Base-by-base conservation (phyloP, 2,888 invertebrate species). In the Eulithis testata region DNA sequence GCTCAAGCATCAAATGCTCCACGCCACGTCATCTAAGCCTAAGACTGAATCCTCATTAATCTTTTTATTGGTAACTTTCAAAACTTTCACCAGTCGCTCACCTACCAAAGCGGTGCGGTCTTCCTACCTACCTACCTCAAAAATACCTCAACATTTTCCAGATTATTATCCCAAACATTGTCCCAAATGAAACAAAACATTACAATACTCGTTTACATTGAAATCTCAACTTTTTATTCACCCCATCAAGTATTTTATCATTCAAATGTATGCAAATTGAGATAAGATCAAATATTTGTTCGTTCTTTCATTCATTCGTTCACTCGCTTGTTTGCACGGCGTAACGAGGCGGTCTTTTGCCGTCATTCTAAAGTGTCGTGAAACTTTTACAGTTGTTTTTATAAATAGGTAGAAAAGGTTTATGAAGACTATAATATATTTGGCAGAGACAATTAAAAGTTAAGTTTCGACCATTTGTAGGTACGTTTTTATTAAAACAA, bases 211-310 rank as follows among this genome's bases (percentile, higher is more conserved):
- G 59, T 50, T 55, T 55, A 21, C 47, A 53, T 56, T 55, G n/a
- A 59, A 63, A 63, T 64, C 58, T 44, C 14, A 58, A 31, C 47
- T 44, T 44, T 63, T 59, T 55, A 21, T 40, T 40, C 53, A 53
- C n/a, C 7, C 53, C 43, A 54, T 50, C 63, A 50, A 36, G 51
- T 50, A 49, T 55, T 63, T 58, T 47, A 44, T 12, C 44, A 60
- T 58, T 64, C 54, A 67, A 53, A 67, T 54, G 14, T 54, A 59
- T 56, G 49, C 59, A 53, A 60, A 64, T 65, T 61, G 57, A 49
- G 57, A 52, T 57, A 43, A 65, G 56, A 58, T 60, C 65, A 70
- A 65, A 69, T 55, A 60, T 65, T 66, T 67, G 57, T 64, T 56
- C 69, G 59, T 59, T 68, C 50, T 60, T 60, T 60, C 51, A 57